Percentiles rank a stretch among this genome's conserved stretches.
Conservation (phyloP, 2,888 invertebrate genomes). For the Xanthia icteritia region DNA sequence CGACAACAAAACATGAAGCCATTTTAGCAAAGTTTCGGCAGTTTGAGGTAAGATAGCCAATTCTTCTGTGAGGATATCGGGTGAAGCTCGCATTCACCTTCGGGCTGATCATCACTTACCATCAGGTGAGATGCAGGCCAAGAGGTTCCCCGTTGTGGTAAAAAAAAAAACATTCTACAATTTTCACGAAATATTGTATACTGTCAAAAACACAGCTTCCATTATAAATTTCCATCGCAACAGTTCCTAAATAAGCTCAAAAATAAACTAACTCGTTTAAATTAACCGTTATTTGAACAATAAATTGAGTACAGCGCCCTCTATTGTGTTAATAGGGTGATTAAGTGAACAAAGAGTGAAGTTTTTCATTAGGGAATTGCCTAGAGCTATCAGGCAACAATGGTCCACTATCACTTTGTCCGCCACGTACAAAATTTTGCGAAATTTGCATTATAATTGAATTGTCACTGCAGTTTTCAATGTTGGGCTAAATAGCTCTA, state of each 20-base stretch:
- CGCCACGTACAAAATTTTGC: slow-evolving; percentile 39
- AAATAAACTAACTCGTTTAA: slow-evolving; percentile 41
- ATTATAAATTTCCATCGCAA: background rate
- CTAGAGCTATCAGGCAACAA: slow-evolving; percentile 58
- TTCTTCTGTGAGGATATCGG: too few relatives aligned
- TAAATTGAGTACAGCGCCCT: slow-evolving; percentile 61
- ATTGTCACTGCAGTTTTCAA: slow-evolving; percentile 51
- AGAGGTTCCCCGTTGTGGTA: too few relatives aligned
- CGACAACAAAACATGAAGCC: too few relatives aligned
- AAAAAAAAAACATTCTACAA: background rate
- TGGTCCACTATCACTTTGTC: slow-evolving; percentile 49
- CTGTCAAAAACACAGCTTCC: background rate
- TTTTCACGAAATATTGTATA: background rate
- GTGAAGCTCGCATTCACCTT: too few relatives aligned
- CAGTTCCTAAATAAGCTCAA: slow-evolving; percentile 20
- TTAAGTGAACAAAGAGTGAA: slow-evolving; percentile 66
- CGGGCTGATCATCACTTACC: too few relatives aligned
- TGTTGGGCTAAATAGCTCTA: slow-evolving; percentile 26
- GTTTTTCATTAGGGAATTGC: slow-evolving; percentile 66
- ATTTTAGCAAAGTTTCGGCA: background rate
- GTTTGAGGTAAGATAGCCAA: too few relatives aligned
- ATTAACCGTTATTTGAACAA: slow-evolving; percentile 55
- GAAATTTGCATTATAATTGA: slow-evolving; percentile 59
- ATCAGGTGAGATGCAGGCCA: too few relatives aligned
- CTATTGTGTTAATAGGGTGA: slow-evolving; percentile 67